Evolutionary conservation across 2,113 vertebrate genomes (phyloP), one percentile per base, ranked within the genome.

Genomic region (Thomomys bottae): DNA sequence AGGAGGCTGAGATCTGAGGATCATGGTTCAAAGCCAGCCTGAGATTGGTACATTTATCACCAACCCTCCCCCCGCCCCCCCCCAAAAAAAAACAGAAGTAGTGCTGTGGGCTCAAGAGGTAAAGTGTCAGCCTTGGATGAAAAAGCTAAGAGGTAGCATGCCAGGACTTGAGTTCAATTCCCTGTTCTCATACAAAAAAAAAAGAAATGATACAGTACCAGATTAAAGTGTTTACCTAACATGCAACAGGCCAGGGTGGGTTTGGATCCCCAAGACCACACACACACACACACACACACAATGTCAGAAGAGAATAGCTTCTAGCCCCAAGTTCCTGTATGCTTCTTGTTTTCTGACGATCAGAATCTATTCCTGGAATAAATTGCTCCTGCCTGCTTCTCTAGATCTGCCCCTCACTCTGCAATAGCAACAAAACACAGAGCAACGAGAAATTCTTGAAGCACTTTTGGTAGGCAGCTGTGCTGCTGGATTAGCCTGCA

Each of bases 391-490:
- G 67, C 38, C 76, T 92, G n/a, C 24, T 84, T 94, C 85, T 87
- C 67, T 90, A 92, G 73, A 89, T 66, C 63, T 61, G 8, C 9
- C 54, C 24, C 3, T 15, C 34, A 68, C 28, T 61, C 34, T 45
- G 68, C n/a, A 87, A 38, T 64, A 70, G 71, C 12, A 84, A 92
- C 42, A 83, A 81, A 84, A 94, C 71, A 87, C 57, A 2, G 76
- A 88, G 20, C 71, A 75, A 49, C 36, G n/a, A 91, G 81, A 92
- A 87, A 92, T 92, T 94, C 83, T 38, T 70, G 61, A 95, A 15
- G 42, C 17, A 36, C 67, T 90, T 88, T 80, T 79, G 40, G 79
- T 24, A 85, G 70, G 54, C 14, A 76, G 67, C 73, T 11, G 2
- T 38, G 86, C 61, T 86, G 64, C 61, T 49, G 76, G 83, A 71